phyloP scores from a whole-genome alignment of 2,797 vertebrate species.

The Macroramphosus scolopax region DNA sequence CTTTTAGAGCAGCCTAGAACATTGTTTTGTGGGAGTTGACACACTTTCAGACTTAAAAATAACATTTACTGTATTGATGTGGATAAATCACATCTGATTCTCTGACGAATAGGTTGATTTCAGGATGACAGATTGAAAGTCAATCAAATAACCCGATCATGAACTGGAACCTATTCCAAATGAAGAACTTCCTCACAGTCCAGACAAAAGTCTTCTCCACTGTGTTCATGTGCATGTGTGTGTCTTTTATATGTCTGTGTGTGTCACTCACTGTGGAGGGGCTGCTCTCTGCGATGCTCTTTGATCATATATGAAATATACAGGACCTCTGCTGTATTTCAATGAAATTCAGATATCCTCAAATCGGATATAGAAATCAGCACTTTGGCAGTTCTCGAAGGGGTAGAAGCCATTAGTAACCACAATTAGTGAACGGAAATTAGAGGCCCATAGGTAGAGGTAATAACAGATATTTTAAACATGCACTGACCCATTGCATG shows the following conservation, averaged over 20 bases:
- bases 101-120: constrained; percentile 52
- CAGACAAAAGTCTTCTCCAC: constrained; percentile 1
- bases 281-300: constrained; percentile 42
- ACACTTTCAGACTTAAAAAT: constrained; percentile 52
- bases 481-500: constrained; percentile 90
- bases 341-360: constrained; percentile 88
- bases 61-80: constrained; percentile 62
- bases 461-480: constrained; percentile 72
- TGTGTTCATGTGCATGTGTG: constrained; percentile 3
- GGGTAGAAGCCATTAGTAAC: constrained; percentile 81
- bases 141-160: no score
- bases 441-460: constrained; percentile 21
- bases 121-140: constrained; percentile 54
- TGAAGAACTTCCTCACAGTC: background rate
- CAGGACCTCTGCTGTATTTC: constrained; percentile 89
- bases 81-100: constrained; percentile 47
- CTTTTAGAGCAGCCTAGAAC: constrained; percentile 27
- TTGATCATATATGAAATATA: constrained; percentile 94
- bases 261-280: constrained; percentile 6
- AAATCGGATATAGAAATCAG: constrained; percentile 90
- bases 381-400: constrained; percentile 86
- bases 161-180: constrained; percentile 22
- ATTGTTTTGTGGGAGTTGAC: constrained; percentile 35
- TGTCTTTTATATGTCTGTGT: constrained; percentile 11
- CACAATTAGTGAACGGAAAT: constrained; percentile 83